Conservation (phyloP, 37 sponge, comb jelly and placozoan species). For the Halisarca cf. caerulea region DNA sequence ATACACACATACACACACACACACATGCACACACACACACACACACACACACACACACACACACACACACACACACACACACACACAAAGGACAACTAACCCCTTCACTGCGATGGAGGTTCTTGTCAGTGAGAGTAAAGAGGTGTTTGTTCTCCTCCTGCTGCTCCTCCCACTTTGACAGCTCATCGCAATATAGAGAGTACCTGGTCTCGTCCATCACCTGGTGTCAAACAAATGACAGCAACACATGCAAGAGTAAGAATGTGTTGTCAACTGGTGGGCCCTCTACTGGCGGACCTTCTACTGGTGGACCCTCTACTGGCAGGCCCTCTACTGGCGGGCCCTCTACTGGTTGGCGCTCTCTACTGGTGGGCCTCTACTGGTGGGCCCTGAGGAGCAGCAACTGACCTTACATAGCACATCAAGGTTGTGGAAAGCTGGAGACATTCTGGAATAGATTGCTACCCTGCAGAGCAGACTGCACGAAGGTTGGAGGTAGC, state of each 20-base stretch:
- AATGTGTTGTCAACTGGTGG: too few relatives aligned
- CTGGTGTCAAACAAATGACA: not conserved
- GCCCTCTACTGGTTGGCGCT: too few relatives aligned
- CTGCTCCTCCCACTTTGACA: slow-evolving; percentile 48
- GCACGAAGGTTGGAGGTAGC: slow-evolving; percentile 66
- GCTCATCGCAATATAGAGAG: slow-evolving; percentile 7
- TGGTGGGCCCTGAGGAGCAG: too few relatives aligned
- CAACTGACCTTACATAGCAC: slow-evolving; percentile 59
- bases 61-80: too few relatives aligned
- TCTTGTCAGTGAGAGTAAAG: slow-evolving; percentile 41
- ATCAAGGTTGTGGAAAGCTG: slow-evolving; percentile 50
- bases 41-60: not conserved
- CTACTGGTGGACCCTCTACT: not conserved
- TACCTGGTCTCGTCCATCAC: slow-evolving; percentile 61
- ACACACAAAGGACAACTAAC: too few relatives aligned
- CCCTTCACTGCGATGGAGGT: not conserved
- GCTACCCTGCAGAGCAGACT: slow-evolving; percentile 42
- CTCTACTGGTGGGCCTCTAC: not conserved
- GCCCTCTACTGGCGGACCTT: too few relatives aligned
- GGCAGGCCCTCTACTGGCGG: too few relatives aligned
- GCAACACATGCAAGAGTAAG: not conserved
- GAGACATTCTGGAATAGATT: slow-evolving; percentile 43
- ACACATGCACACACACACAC: too few relatives aligned
- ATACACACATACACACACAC: not conserved
- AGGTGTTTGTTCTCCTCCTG: slow-evolving; percentile 49